Evolutionary conservation across 2,888 invertebrate species (phyloP).

Genomic region (Prosapia bicincta): DNA sequence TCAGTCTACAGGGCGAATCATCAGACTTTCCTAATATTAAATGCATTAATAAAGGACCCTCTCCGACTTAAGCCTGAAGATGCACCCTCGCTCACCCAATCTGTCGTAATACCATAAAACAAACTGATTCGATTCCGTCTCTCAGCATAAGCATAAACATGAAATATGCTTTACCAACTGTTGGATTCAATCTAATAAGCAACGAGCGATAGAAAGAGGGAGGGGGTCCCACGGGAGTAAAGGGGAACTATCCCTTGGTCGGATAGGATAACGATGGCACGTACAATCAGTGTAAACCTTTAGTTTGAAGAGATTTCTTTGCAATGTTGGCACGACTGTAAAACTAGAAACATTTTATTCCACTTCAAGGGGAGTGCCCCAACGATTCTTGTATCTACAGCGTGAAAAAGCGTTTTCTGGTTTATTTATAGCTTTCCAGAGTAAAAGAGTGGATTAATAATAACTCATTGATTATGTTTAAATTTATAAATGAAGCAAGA

Average conservation of each 20-base stretch:
- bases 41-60: background rate
- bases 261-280: background rate
- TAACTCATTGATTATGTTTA: no score
- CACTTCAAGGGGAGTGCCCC: background rate
- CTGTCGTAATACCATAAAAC: constrained; percentile 8
- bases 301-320: background rate
- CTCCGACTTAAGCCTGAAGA: background rate
- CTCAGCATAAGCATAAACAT: constrained; percentile 25
- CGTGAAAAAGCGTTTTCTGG: background rate
- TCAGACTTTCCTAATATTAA: background rate
- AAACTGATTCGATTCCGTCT: constrained; percentile 18
- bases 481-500: no score
- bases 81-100: background rate
- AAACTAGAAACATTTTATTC: background rate
- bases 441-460: no score
- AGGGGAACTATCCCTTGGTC: background rate
- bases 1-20: background rate
- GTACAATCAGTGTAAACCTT: constrained; percentile 2
- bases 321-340: background rate
- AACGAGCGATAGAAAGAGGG: background rate
- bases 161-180: constrained; percentile 23
- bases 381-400: background rate
- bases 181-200: constrained; percentile 23
- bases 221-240: background rate
- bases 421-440: background rate